Conservation (phyloP, 1,140 invertebrate genomes). For the Zaprionus capensis region DNA sequence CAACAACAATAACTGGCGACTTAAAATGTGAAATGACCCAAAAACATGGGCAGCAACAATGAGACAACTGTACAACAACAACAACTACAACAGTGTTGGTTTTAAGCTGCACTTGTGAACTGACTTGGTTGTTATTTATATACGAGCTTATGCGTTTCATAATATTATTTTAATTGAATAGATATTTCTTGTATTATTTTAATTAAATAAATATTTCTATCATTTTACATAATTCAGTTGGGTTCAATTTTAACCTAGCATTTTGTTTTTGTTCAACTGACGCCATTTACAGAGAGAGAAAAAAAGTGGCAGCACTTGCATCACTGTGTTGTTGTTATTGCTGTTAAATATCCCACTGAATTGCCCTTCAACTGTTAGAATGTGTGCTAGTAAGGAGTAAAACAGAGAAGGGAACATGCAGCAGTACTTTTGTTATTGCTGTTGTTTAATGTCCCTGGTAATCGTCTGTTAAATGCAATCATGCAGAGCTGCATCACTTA, state of each 20-base stretch:
- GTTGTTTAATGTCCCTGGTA: no score
- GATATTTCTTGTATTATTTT: background rate
- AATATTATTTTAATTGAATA: background rate
- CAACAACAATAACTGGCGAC: conserved; percentile 2
- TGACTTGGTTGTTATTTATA: background rate
- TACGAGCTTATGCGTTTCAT: background rate
- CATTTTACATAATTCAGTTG: background rate
- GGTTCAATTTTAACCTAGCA: background rate
- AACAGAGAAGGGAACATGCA: no score
- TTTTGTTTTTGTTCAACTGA: background rate
- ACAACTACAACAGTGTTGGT: conserved; percentile 9
- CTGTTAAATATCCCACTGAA: no score
- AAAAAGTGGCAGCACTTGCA: no score
- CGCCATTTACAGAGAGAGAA: background rate
- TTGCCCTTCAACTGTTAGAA: no score
- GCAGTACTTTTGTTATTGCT: no score
- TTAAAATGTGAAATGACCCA: conserved; percentile 31
- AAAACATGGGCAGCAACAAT: conserved; percentile 32
- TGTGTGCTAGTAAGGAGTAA: no score
- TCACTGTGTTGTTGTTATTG: no score
- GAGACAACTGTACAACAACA: conserved; percentile 8
- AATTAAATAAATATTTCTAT: background rate
- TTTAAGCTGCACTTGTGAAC: background rate
- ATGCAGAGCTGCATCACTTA: background rate
- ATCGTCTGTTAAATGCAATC: no score